Conservation (phyloP, 1,140 invertebrate genomes). For the Brachionus asplanchnoidis region DNA sequence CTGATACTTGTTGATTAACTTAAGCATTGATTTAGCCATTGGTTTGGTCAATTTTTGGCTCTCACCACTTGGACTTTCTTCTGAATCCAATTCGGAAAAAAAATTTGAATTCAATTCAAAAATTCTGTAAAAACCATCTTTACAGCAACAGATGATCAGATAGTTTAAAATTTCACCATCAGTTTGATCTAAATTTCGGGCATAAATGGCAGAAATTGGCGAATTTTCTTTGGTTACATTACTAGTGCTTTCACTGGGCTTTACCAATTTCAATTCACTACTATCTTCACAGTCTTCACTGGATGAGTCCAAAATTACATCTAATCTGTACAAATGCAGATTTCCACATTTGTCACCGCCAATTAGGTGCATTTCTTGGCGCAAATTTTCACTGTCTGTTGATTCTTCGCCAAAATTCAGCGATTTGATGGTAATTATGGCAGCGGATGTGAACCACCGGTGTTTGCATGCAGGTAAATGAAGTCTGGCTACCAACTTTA, state of each 20-base stretch:
- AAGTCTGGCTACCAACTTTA: background rate
- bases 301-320: background rate
- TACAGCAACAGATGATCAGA: background rate
- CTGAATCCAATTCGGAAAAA: background rate
- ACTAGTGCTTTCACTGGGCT: background rate
- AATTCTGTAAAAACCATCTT: slow-evolving; percentile 36
- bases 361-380: background rate
- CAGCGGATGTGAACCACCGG: background rate
- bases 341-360: slow-evolving; percentile 35
- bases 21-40: background rate
- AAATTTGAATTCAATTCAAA: background rate
- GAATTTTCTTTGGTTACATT: slow-evolving; percentile 32
- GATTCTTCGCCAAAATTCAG: background rate
- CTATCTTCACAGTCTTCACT: background rate
- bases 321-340: slow-evolving; percentile 17
- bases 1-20: slow-evolving; percentile 36
- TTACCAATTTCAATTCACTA: background rate
- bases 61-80: background rate
- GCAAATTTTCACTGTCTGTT: background rate
- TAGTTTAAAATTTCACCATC: background rate
- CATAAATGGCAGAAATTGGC: slow-evolving; percentile 21
- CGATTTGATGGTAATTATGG: background rate
- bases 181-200: background rate
- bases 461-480: slow-evolving; percentile 21
- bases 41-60: background rate